Base-by-base conservation (phyloP, 2,888 invertebrate genomes). In the Girardia tigrina region DNA sequence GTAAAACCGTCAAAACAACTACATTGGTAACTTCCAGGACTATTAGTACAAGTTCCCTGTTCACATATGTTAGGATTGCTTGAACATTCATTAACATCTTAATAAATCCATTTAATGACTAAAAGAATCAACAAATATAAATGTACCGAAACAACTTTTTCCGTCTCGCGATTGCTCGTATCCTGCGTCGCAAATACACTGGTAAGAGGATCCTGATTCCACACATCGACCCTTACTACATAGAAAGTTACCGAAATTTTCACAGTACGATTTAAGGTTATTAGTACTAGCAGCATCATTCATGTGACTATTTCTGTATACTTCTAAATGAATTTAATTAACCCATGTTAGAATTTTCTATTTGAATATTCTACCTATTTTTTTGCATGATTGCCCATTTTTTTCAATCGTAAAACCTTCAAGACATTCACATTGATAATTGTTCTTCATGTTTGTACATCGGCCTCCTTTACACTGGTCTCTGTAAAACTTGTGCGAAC, bases 11-110 rank as follows among this genome's bases (percentile, higher is more conserved):
- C 74, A 42, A 8, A 74, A 28, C 74, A 74, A 20, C 28, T 36
- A 28, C 74, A 74, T 26, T 42, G 27, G 28, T 74, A 74, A 28
- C 42, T 56, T 56, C 74, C 74, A 14, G 74, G 74, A 74, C 26
- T 74, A 28, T 74, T 74, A 2, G 26, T 74, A 23, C 74, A 74
- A 20, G 42, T 74, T 42, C 74, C 74, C 27, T 56, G 74, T 12
- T 42, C 56, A 23, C 74, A 74, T 12, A 74, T 74, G 4, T 4
- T 70, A 26, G 74, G 26, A 26, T 74, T 26, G 23, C 1, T 69
- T 1, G 42, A 4, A 23, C 74, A 74, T 74, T 74, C 74, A 69
- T 74, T 23, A 56, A 56, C 23, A 16, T 56, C 56, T 56, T 6
- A 56, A 16, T n/a, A n/a, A n/a, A n/a, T n/a, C n/a, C n/a, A n/a